These are phyloP conservation scores for Delphinus delphis DNA, from an alignment of 2,113 vertebrate species.

Conservation along the genomic window DNA sequence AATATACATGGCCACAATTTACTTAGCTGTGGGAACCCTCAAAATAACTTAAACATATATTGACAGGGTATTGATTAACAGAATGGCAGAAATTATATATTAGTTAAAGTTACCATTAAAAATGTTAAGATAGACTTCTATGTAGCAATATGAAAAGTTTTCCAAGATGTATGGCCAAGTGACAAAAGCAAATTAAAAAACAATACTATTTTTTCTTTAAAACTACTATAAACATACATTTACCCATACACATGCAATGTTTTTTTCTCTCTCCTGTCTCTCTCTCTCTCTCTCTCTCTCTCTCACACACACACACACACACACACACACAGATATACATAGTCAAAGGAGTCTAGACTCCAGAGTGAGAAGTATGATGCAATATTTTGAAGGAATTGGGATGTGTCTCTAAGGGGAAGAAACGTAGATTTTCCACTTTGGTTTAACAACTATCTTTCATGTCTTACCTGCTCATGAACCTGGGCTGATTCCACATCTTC, in stretches of 20 bases:
- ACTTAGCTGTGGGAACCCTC: background rate
- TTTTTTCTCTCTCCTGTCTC: too few species aligned
- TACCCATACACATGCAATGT: background rate
- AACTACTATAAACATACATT: background rate
- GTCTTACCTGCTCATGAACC: background rate
- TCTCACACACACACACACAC: background rate
- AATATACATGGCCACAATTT: background rate
- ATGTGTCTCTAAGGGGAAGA: background rate
- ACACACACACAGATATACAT: background rate
- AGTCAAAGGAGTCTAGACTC: background rate
- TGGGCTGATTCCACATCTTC: background rate
- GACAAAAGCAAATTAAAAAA: background rate
- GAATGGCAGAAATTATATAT: background rate
- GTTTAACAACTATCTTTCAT: background rate
- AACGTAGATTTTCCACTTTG: background rate
- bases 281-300: too few species aligned
- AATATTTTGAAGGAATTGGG: background rate
- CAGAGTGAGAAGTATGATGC: background rate
- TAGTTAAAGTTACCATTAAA: background rate
- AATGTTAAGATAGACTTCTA: background rate
- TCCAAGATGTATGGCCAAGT: background rate
- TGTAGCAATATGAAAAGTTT: background rate
- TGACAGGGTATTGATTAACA: background rate
- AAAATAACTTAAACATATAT: background rate
- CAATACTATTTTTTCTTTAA: background rate